Base-by-base conservation (phyloP, 1,140 invertebrate genomes). In the Drosophila murphyi region DNA sequence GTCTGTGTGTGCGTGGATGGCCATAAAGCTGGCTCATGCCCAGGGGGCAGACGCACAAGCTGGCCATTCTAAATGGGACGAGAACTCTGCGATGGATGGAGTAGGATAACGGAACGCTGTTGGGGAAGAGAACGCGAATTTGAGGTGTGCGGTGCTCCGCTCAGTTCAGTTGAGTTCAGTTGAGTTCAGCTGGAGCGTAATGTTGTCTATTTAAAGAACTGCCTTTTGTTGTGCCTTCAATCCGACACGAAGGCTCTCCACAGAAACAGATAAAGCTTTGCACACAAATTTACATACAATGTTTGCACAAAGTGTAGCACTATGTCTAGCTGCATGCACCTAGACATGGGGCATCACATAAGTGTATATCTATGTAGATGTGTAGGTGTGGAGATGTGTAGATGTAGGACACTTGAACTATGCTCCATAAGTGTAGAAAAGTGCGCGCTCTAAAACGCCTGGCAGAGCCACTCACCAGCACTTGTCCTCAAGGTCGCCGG, bases 341-440 rank as follows among this genome's bases (percentile, higher is more conserved):
- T 3, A n/a, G 12, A 20, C 20, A 20, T 20, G 20, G 39, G 12
- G 39, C 31, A 57, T 10, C 39, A 5, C 29, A 31, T 37, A 39
- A 20, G 54, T 57, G 54, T 43, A 45, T 28, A 10, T 51, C 4
- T 32, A 37, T 29, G 20, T 51, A 47, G 6, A 5, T 47, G 6
- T 51, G 29, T 63, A 41, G 35, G 39, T 32, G 61, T 35, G 29
- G 1, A 20, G 20, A 20, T 43, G 39, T 43, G 39, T 41, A 10
- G 2, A n/a, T 54, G 48, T 12, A 12, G 20, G 8, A 28, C 12
- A 48, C 59, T 47, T 47, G 48, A 67, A 65, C 51, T 59, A 35
- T 75, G 76, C 52, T 65, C 65, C 76, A 69, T 54, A 82, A 83
- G 81, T 83, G 80, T 76, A 76, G 62, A 82, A 83, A 85, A 83